phyloP scores from a whole-genome alignment of 1,140 invertebrate genomes.

The Maconellicoccus hirsutus region DNA sequence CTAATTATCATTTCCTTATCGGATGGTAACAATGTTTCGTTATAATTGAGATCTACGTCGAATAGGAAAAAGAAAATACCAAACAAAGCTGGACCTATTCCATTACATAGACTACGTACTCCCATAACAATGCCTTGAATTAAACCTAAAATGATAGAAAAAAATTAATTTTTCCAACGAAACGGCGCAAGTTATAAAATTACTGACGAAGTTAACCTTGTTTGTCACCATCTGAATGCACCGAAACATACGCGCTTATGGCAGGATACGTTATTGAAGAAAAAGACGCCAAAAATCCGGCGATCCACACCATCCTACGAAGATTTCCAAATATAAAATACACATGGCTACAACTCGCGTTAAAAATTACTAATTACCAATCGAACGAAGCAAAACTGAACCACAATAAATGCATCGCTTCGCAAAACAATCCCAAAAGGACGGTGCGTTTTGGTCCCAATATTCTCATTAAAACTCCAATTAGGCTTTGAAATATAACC shows the following conservation, averaged over 20 bases:
- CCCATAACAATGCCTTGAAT: conserved; percentile 98
- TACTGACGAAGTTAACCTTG: conserved; percentile 50
- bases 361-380: conserved; percentile 58
- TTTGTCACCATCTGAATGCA: conserved; percentile 89
- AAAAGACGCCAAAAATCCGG: conserved; percentile 86
- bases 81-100: conserved; percentile 87
- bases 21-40: neutral
- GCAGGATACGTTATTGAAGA: conserved; percentile 95
- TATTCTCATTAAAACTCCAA: conserved; percentile 80
- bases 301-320: conserved; percentile 96
- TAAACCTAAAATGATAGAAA: conserved; percentile 45
- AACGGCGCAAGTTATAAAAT: no score
- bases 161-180: neutral
- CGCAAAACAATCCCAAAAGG: conserved; percentile 89
- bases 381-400: conserved; percentile 83
- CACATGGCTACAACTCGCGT: no score
- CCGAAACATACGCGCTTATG: conserved; percentile 97
- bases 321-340: no score
- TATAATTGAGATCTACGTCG: conserved; percentile 87
- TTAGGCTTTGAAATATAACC: conserved; percentile 83
- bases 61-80: conserved; percentile 98
- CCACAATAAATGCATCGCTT: conserved; percentile 94
- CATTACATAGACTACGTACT: conserved; percentile 81
- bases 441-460: conserved; percentile 94
- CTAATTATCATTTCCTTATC: conserved; percentile 17